Conservation (phyloP, 2,113 vertebrate genomes). For the Ranitomeya imitator region DNA sequence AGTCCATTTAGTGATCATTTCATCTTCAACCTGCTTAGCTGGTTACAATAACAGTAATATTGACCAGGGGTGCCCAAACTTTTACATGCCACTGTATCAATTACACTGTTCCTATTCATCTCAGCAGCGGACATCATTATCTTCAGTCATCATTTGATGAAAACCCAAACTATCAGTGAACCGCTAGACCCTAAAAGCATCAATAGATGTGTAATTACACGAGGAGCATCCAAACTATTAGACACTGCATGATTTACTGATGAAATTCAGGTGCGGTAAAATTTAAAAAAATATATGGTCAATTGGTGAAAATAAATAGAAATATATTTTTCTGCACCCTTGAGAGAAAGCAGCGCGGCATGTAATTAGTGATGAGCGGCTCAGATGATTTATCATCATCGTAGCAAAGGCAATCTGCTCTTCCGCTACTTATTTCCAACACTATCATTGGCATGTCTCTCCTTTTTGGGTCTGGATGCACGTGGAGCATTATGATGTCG, state of each 20-base stretch:
- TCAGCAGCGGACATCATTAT: not conserved
- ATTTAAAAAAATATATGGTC: no score
- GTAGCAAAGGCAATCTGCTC: not conserved
- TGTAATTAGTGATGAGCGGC: not conserved
- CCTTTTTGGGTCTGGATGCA: not conserved
- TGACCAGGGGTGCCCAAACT: no score
- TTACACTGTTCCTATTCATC: not conserved
- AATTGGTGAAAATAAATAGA: no score
- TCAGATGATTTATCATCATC: not conserved
- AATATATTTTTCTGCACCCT: no score
- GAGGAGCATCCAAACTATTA: no score
- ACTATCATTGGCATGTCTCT: no score
- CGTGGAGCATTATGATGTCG: not conserved
- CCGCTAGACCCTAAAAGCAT: not conserved
- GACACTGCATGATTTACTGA: no score
- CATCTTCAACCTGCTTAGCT: no score
- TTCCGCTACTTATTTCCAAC: not conserved
- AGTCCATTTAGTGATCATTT: no score
- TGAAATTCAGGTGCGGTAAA: no score
- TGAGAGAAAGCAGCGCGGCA: no score
- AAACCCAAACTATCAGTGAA: not conserved
- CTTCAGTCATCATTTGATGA: not conserved
- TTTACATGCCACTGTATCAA: not conserved
- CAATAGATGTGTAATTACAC: not conserved
- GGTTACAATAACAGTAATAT: no score